Evolutionary conservation across 2,113 vertebrate genomes (phyloP), one percentile per base, ranked within the genome.

Genomic region (Bujurquina vittata): DNA sequence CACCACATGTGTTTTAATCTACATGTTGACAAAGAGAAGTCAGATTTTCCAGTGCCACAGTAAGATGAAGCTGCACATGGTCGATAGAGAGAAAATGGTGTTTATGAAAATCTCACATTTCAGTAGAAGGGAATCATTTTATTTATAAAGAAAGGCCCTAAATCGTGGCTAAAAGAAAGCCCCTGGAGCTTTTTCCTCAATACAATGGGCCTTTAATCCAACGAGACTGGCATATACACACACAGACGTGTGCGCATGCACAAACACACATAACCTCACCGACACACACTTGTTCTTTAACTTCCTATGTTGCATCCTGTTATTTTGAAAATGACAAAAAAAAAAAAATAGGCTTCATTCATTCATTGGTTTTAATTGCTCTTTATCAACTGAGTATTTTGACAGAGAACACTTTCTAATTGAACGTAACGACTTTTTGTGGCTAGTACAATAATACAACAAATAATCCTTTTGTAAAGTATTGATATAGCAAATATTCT

Each of bases 81-180:
- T 77, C 74, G 82, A 88, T 85, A 90, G 80, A 81, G 86, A 52
- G 69, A 57, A 84, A 79, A 88, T 82, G 33, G 33, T 35, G 79
- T 84, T 84, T 86, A 96, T 96, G 94, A 89, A 96, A 96, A 95
- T 80, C 94, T 89, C 92, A 93, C 94, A 87, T 85, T 90, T 84
- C 81, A 69, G 79, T 35, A 18, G 87, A 96, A 95, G 93, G 92
- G 90, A 95, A 94, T 96, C 95, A 96, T 96, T 96, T 96, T 92
- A 95, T 95, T 95, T 96, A 94, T 89, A 93, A 94, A 95, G 94
- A 95, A 94, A 95, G 94, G 95, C 90, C 95, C 94, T 95, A 95
- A 96, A 96, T 96, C 95, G 89, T 91, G 94, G 94, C 93, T 81
- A 96, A 96, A 97, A 96, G 95, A 96, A 97, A 95, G 94, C 96